Evolutionary conservation across 2,888 invertebrate species (phyloP).

Genomic region (Aleiodes leptofemur): DNA sequence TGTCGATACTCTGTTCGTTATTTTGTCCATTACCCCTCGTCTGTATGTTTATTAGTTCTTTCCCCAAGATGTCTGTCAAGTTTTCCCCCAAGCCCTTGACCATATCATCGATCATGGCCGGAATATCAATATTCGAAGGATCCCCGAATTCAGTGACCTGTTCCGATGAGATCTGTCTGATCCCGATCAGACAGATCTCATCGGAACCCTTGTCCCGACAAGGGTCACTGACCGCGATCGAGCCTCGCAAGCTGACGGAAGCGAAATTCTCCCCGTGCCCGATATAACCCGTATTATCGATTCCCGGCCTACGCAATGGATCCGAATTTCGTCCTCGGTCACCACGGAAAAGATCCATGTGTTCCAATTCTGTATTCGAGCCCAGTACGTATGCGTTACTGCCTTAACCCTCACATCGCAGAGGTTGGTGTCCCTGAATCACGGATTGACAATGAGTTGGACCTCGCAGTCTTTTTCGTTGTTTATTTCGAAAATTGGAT

Average conservation of each 20-base stretch:
- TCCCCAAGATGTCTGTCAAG: background rate
- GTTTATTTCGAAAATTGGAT: background rate
- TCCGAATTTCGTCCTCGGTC: background rate
- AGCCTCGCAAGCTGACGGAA: background rate
- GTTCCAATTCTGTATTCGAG: background rate
- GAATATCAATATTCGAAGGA: background rate
- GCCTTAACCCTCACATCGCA: background rate
- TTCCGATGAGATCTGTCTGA: background rate
- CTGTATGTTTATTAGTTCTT: background rate
- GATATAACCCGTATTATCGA: background rate
- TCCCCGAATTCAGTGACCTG: background rate
- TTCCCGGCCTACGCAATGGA: background rate
- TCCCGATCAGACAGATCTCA: too few species aligned
- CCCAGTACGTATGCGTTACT: background rate
- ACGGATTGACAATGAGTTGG: background rate
- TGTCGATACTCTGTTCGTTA: background rate
- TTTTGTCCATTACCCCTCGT: background rate
- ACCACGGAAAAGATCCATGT: background rate
- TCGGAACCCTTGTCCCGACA: too few species aligned
- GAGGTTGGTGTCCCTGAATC: background rate
- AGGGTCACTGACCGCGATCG: background rate
- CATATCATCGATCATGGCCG: background rate
- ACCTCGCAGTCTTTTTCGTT: background rate
- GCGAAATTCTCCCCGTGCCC: background rate
- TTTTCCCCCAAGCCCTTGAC: background rate